Base-by-base conservation (phyloP, 2,888 invertebrate genomes). In the Stenodema calcarata region DNA sequence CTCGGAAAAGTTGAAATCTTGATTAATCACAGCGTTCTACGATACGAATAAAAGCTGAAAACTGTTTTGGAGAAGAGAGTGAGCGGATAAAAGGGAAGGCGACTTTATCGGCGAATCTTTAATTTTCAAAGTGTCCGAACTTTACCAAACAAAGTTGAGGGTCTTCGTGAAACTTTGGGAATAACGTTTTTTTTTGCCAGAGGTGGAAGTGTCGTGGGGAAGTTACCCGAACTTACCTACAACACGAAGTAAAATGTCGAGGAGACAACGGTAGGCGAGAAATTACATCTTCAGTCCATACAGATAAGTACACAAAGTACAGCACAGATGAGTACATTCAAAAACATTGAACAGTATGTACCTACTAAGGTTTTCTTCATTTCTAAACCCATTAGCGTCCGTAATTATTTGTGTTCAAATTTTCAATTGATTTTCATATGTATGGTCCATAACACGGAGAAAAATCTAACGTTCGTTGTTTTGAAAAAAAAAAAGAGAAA, bases 101-200 rank as follows among this genome's bases (percentile, higher is more conserved):
- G 73, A 27, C 41, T 44, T 78, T 78, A 78, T 78, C 78, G 78
- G 78, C 18, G 41, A 78, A 78, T 78, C 78, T 78, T 44, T 44
- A 42, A 78, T 78, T 78, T 78, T 78, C 44, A 18, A 44, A 78
- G 47, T 44, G 47, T 47, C 47, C 78, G 44, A 76, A 78, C 44
- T 78, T 78, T 44, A 44, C 44, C 14, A 44, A 76, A 47, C 18
- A 78, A 78, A 78, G 78, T 78, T 78, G n/a, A 16, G 18, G 54
- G 11, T n/a, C 44, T 3, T 28, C 30, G 73, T 14, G 78, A 14
- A 78, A 47, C 47, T 78, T 42, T 4, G 18, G 44, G 23, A 78
- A 78, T 78, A 44, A 42, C 42, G 23, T 6, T 78, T 78, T 78
- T 78, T 76, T 78, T 78, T 44, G 44, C 78, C 44, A 14, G 44